These are phyloP conservation scores for Onychomys torridus DNA, from an alignment of 2,797 vertebrate species.

Conservation along the genomic window DNA sequence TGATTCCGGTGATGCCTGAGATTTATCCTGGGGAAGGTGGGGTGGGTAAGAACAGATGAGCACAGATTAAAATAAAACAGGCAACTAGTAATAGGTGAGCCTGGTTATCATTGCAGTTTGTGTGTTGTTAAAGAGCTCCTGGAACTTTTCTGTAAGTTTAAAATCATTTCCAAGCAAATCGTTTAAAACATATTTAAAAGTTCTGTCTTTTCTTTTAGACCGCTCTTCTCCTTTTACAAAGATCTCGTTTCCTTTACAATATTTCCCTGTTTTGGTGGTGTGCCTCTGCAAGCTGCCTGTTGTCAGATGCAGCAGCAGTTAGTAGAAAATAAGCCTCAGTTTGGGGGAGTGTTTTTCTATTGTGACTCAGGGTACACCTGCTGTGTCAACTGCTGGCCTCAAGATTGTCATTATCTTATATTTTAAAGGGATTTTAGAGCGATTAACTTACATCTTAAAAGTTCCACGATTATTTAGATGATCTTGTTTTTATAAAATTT, in stretches of 20 bases:
- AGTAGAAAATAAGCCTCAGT: constrained; percentile 19
- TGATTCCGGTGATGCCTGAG: rapidly evolving
- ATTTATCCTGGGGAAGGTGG: background rate
- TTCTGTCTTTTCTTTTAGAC: constrained; percentile 48
- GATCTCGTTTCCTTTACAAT: constrained; percentile 48
- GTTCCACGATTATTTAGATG: background rate
- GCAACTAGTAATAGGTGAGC: background rate
- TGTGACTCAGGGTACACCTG: background rate
- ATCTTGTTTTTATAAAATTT: constrained; percentile 53
- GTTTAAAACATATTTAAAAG: constrained; percentile 30
- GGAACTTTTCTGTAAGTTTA: constrained; percentile 19
- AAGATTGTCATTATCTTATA: background rate
- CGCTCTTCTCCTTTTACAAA: constrained; percentile 21
- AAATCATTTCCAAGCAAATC: constrained; percentile 61
- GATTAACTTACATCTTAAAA: constrained; percentile 10
- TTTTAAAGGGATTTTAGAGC: constrained; percentile 31
- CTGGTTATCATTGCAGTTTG: background rate
- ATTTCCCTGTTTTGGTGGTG: constrained; percentile 64
- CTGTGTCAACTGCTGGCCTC: background rate
- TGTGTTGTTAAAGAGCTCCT: constrained; percentile 26
- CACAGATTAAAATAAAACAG: background rate
- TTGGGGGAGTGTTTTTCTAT: background rate
- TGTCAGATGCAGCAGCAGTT: constrained; percentile 38
- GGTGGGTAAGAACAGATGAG: background rate
- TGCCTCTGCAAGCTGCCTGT: background rate